Base-by-base conservation (phyloP, 2,888 invertebrate species). In the Nomada ferruginata region DNA sequence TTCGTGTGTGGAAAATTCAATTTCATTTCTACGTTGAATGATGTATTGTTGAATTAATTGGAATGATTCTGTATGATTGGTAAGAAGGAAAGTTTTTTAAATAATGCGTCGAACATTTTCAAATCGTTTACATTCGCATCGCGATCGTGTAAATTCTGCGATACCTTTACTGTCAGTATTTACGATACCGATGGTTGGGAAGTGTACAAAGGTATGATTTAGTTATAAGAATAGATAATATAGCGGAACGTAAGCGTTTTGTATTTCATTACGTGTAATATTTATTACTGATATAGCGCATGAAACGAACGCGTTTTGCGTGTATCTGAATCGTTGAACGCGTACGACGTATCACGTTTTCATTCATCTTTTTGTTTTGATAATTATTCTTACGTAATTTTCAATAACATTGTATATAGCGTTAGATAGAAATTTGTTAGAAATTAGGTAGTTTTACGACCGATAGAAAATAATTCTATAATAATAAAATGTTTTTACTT, bases 251-350 rank as follows among this genome's bases (percentile, higher is more conserved):
- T 77, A 70, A 65, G 20, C 26, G 9, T n/a, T 71, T 18, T 57
- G 44, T 68, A 60, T 59, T 64, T 59, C 36, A 52, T 44, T 18
- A 15, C 13, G 42, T 29, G 44, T 64, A 53, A 64, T 59, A 79
- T 80, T 79, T 72, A 80, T 78, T 79, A 23, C 52, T 53, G 63
- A 64, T 13, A 26, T 64, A 53, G 7, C 44, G 11, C 15, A 20
- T 60, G 20, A n/a, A 64, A 57, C 15, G n/a, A 50, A 65, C 26
- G 13, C 2, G 13, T 18, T 36, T 50, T 26, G 11, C 20, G 42
- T 52, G 18, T 44, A 42, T 18, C 4, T n/a, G 55, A 68, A 59
- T 20, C 20, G 44, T 42, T 77, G 52, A 15, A 47, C 13, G 23
- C 42, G 2, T 29, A 26, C 18, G 50, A 26, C 18, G 50, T 44